These are phyloP conservation scores for Halotydeus destructor DNA, from an alignment of 1,140 invertebrate genomes.

Conservation along the genomic window DNA sequence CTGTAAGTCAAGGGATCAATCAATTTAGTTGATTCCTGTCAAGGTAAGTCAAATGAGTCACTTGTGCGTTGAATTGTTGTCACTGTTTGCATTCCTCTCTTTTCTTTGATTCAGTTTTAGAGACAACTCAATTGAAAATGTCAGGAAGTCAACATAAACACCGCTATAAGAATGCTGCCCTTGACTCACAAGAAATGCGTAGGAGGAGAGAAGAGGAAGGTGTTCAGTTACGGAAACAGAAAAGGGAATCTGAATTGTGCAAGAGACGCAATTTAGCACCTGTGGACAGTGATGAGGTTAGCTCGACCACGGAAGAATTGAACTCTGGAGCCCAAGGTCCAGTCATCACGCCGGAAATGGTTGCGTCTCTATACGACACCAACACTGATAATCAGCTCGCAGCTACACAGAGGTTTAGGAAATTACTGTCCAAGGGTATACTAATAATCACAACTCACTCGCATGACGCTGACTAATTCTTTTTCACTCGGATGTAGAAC, in stretches of 20 bases:
- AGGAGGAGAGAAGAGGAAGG: constrained; percentile 85
- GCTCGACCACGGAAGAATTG: not conserved
- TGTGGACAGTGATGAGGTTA: not conserved
- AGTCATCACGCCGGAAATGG: constrained; percentile 46
- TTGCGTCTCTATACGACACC: constrained; percentile 53
- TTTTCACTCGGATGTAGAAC: constrained; percentile 35
- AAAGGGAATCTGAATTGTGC: constrained; percentile 46
- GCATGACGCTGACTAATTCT: not conserved
- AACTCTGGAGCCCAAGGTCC: not conserved
- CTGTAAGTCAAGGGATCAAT: too few species aligned
- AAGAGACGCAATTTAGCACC: constrained; percentile 28
- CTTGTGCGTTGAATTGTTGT: too few species aligned
- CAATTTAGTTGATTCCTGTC: too few species aligned
- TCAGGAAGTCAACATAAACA: constrained; percentile 66
- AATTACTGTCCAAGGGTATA: constrained; percentile 56
- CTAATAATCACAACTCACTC: too few species aligned
- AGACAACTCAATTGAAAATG: too few species aligned
- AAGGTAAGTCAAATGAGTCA: too few species aligned
- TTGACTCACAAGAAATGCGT: constrained; percentile 76
- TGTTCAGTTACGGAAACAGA: constrained; percentile 82
- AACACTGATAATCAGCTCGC: constrained; percentile 55
- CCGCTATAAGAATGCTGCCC: constrained; percentile 78
- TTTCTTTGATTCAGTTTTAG: too few species aligned
- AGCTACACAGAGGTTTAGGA: constrained; percentile 85
- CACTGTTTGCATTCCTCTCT: too few species aligned